These are phyloP conservation scores for Pontoporia blainvillei DNA, from an alignment of 2,113 vertebrate species.

Conservation along the genomic window DNA sequence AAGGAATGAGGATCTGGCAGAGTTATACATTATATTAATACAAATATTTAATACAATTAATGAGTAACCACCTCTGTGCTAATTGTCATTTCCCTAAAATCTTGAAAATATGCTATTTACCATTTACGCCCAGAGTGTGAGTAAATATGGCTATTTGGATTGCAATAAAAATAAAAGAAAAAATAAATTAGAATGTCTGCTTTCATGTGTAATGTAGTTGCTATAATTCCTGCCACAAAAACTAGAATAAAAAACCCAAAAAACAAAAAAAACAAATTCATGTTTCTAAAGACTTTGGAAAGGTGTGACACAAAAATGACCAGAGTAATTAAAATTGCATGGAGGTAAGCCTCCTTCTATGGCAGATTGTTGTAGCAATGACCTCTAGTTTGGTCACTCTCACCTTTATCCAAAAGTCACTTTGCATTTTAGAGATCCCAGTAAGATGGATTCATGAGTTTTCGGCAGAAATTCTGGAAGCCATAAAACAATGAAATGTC, in stretches of 20 bases:
- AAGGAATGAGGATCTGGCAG: background rate
- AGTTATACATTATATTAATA: background rate
- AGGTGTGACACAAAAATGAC: background rate
- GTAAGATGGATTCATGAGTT: background rate
- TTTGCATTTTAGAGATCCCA: background rate
- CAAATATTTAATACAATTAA: background rate
- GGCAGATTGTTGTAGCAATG: background rate
- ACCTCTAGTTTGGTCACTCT: background rate
- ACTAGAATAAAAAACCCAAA: background rate
- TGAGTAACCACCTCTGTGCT: background rate
- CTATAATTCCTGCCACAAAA: background rate
- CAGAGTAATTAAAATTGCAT: background rate
- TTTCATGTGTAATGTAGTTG: background rate
- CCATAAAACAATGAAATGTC: background rate
- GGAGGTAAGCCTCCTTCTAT: background rate
- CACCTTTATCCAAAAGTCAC: background rate
- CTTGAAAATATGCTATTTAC: background rate
- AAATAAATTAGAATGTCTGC: background rate
- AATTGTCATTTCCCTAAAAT: background rate
- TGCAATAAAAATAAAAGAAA: background rate
- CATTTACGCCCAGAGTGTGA: background rate
- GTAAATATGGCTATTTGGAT: background rate
- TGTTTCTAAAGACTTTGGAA: background rate
- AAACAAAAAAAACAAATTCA: background rate
- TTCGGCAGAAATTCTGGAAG: background rate